Conservation (phyloP, 2,797 vertebrate species). For the Ceryle rudis region DNA sequence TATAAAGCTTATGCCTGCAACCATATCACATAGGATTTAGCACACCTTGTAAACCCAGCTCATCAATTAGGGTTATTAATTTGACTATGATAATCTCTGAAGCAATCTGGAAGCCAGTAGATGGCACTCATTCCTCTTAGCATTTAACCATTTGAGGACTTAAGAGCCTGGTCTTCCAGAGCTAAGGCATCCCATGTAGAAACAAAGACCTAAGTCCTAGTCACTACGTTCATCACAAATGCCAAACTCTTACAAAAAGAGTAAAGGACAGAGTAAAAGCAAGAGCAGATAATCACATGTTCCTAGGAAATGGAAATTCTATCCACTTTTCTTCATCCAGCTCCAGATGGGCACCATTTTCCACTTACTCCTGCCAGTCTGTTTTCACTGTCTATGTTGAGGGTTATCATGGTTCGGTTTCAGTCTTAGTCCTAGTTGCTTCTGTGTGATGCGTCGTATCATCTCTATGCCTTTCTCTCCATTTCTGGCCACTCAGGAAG, state of each 20-base stretch:
- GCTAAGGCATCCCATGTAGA: rapidly evolving
- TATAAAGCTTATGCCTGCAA: not conserved
- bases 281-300: not conserved
- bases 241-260: not conserved
- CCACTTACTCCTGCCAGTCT: not conserved
- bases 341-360: not conserved
- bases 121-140: not conserved
- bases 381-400: not conserved
- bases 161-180: not conserved
- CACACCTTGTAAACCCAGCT: not conserved
- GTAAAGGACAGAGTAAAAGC: not conserved
- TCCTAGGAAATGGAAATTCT: not conserved
- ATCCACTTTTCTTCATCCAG: not conserved
- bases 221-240: not conserved
- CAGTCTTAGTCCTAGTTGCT: not conserved
- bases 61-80: not conserved
- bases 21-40: not conserved
- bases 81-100: not conserved
- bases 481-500: not conserved
- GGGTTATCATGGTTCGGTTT: not conserved
- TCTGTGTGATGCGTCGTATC: rapidly evolving
- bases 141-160: not conserved
- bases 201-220: not conserved
- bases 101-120: not conserved
- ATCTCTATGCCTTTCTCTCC: not conserved